Evolutionary conservation across 2,113 vertebrate species (phyloP).

Genomic region (Salminus brasiliensis): DNA sequence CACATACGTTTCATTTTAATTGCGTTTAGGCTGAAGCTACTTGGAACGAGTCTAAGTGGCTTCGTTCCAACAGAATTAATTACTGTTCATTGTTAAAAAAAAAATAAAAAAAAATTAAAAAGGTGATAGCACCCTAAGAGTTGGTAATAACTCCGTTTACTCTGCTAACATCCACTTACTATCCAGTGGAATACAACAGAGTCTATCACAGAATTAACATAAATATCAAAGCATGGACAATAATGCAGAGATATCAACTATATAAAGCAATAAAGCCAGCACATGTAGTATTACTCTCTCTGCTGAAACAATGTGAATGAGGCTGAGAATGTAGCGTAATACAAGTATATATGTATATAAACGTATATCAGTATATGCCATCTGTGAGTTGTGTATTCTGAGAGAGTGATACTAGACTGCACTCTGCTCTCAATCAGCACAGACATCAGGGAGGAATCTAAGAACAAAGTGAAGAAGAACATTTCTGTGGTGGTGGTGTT

Average conservation of each 20-base stretch:
- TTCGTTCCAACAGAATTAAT: no score
- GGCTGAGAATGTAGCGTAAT: background rate
- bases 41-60: background rate
- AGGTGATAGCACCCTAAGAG: background rate
- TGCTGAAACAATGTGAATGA: conserved; percentile 48
- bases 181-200: background rate
- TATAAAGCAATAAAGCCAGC: conserved; percentile 42
- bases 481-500: conserved; percentile 56
- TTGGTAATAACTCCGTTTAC: background rate
- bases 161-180: background rate
- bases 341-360: no score
- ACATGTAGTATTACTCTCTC: conserved; percentile 65
- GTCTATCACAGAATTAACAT: conserved; percentile 2
- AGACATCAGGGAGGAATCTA: conserved; percentile 24
- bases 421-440: conserved; percentile 55
- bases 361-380: background rate
- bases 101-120: background rate
- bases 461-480: conserved; percentile 43
- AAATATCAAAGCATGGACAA: background rate
- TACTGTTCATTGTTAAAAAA: background rate
- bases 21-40: conserved; percentile 15
- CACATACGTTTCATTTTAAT: background rate
- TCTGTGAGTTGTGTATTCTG: conserved; percentile 58
- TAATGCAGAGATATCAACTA: background rate
- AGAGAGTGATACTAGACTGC: conserved; percentile 62